These are phyloP conservation scores for Andrena bucephala DNA, from an alignment of 2,888 invertebrate genomes.

Conservation along the genomic window DNA sequence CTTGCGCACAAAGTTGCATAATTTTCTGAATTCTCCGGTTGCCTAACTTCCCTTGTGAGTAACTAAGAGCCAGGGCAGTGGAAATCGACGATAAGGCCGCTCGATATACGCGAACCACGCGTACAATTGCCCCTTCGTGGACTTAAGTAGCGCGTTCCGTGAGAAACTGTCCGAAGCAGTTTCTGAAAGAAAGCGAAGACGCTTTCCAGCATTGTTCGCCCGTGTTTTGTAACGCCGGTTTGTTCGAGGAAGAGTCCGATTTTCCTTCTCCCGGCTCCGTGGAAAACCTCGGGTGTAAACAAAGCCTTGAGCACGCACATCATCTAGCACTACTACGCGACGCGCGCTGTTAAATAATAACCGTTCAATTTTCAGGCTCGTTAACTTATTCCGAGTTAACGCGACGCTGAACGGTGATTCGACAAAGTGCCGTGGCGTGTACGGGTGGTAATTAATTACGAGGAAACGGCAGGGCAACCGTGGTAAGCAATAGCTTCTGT, in stretches of 20 bases:
- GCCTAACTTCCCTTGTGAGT: too few relatives aligned
- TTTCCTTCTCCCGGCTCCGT: slow-evolving; percentile 26
- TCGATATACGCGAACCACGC: not conserved
- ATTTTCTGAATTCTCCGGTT: too few relatives aligned
- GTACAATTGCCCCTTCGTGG: slow-evolving; percentile 6
- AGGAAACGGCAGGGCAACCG: slow-evolving; percentile 26
- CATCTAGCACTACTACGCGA: not conserved
- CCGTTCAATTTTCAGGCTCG: slow-evolving; percentile 5
- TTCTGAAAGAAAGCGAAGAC: slow-evolving; percentile 54
- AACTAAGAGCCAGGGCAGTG: too few relatives aligned
- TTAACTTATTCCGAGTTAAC: slow-evolving; percentile 8
- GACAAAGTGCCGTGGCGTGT: not conserved
- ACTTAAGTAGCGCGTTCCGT: slow-evolving; percentile 33
- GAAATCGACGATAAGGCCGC: not conserved
- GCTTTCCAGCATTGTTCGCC: slow-evolving; percentile 60
- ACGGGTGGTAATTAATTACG: slow-evolving; percentile 18
- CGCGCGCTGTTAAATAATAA: slow-evolving; percentile 18
- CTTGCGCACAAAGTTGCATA: too few relatives aligned
- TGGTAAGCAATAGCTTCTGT: slow-evolving; percentile 21
- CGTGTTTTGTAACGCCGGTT: slow-evolving; percentile 39
- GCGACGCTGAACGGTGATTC: not conserved
- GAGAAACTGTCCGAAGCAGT: slow-evolving; percentile 48
- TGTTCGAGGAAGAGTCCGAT: slow-evolving; percentile 2
- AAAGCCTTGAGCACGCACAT: not conserved
- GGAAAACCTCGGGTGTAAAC: slow-evolving; percentile 24